phyloP scores from a whole-genome alignment of 1,140 invertebrate species.

The Aporrectodea caliginosa region DNA sequence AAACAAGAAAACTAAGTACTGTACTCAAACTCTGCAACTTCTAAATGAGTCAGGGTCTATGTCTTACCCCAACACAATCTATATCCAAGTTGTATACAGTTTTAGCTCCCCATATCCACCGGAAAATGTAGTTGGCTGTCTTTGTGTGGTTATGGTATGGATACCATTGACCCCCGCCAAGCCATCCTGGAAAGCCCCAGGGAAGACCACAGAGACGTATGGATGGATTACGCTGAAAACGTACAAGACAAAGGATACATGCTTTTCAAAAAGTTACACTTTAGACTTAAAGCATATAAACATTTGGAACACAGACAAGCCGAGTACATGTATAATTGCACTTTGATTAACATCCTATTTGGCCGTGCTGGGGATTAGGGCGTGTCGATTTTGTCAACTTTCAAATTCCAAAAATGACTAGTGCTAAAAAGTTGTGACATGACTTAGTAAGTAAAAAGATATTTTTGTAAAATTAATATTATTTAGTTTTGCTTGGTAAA shows the following conservation, averaged over 20 bases:
- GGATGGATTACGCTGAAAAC: slow-evolving; percentile 33
- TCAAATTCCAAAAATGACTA: too few species aligned
- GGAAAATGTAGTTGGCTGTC: slow-evolving; percentile 26
- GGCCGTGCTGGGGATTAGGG: background rate
- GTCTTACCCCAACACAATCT: slow-evolving; percentile 14
- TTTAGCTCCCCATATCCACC: slow-evolving; percentile 19
- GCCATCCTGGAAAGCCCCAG: slow-evolving; percentile 38
- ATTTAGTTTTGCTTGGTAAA: too few species aligned
- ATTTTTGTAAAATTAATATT: too few species aligned
- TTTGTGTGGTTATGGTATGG: slow-evolving; percentile 22
- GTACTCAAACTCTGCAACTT: too few species aligned
- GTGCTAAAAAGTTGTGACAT: too few species aligned
- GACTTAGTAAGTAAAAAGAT: too few species aligned
- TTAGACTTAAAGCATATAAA: background rate
- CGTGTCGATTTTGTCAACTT: too few species aligned
- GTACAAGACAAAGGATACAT: background rate
- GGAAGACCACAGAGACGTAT: slow-evolving; percentile 33
- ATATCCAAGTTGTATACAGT: slow-evolving; percentile 5
- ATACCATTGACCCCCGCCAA: slow-evolving; percentile 21
- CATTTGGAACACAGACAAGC: background rate
- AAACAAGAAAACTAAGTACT: too few species aligned
- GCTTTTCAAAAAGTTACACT: background rate
- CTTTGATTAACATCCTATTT: background rate
- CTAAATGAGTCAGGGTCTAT: too few species aligned
- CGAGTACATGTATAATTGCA: background rate